Conservation (phyloP, 2,797 vertebrate species). For the Holocentrus rufus region DNA sequence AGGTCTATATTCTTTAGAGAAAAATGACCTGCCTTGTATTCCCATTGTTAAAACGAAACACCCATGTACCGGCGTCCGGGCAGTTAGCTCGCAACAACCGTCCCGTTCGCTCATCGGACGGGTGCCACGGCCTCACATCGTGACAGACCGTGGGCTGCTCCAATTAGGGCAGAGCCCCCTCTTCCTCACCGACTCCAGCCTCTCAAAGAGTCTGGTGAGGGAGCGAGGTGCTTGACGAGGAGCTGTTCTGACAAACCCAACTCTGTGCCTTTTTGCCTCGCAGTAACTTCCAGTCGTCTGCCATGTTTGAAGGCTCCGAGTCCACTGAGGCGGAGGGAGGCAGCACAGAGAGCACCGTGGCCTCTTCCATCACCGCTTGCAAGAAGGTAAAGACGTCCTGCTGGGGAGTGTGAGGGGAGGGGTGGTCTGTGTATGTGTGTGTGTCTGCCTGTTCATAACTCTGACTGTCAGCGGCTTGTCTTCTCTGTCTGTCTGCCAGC, state of each 20-base stretch:
- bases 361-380: constrained; percentile 89
- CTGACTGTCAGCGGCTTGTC: not conserved
- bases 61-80: too few species aligned
- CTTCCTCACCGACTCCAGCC: constrained; percentile 9
- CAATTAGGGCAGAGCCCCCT: constrained; percentile 11
- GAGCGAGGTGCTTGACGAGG: constrained; percentile 41
- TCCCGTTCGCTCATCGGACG: constrained; percentile 6
- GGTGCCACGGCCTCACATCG: constrained; percentile 9
- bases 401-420: constrained; percentile 1
- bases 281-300: constrained; percentile 88
- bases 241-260: constrained; percentile 61
- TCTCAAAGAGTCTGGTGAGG: constrained; percentile 15
- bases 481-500: constrained; percentile 12
- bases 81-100: not conserved
- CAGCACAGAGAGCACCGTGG: constrained; percentile 80
- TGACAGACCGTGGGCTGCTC: constrained; percentile 21
- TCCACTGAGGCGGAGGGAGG: constrained; percentile 75
- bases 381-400: constrained; percentile 87
- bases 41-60: too few species aligned
- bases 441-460: constrained; percentile 4
- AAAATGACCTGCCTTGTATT: not conserved
- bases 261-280: constrained; percentile 62
- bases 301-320: constrained; percentile 87
- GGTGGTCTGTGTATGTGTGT: constrained; percentile 10
- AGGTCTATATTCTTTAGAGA: not conserved